Evolutionary conservation across 2,888 invertebrate species (phyloP).

Genomic region (Papilio gigon): DNA sequence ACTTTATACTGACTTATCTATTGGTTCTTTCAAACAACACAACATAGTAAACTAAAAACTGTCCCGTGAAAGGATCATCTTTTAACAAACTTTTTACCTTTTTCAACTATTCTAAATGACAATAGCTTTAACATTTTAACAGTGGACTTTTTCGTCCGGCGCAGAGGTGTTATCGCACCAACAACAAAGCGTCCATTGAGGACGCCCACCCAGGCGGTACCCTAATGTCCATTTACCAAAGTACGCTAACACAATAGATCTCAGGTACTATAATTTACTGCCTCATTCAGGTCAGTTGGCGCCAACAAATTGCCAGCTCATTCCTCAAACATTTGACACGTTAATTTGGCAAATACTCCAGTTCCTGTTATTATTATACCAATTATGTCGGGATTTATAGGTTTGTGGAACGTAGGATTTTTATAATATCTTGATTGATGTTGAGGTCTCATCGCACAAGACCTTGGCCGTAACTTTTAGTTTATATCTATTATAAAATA

Average conservation of each 20-base stretch:
- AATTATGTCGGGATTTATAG: slow-evolving; percentile 39
- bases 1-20: not conserved
- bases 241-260: slow-evolving; percentile 39
- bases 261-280: slow-evolving; percentile 46
- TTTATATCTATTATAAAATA: slow-evolving; percentile 6
- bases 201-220: slow-evolving; percentile 47
- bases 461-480: slow-evolving; percentile 5
- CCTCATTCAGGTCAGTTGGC: slow-evolving; percentile 49
- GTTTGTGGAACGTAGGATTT: slow-evolving; percentile 7
- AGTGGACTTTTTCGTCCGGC: slow-evolving; percentile 16
- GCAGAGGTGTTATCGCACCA: slow-evolving; percentile 29
- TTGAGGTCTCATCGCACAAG: slow-evolving; percentile 11
- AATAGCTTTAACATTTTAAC: slow-evolving; percentile 23
- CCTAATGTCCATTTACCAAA: slow-evolving; percentile 35
- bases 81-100: not conserved
- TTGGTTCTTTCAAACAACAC: not conserved
- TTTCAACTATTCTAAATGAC: slow-evolving; percentile 20
- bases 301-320: slow-evolving; percentile 53
- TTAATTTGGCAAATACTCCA: slow-evolving; percentile 57
- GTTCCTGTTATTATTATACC: slow-evolving; percentile 18
- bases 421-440: slow-evolving; percentile 13
- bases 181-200: slow-evolving; percentile 42
- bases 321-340: slow-evolving; percentile 61
- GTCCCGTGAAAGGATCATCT: not conserved
- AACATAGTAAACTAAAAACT: not conserved